Conservation (phyloP, 1,140 invertebrate genomes). For the Drosophila willistoni region DNA sequence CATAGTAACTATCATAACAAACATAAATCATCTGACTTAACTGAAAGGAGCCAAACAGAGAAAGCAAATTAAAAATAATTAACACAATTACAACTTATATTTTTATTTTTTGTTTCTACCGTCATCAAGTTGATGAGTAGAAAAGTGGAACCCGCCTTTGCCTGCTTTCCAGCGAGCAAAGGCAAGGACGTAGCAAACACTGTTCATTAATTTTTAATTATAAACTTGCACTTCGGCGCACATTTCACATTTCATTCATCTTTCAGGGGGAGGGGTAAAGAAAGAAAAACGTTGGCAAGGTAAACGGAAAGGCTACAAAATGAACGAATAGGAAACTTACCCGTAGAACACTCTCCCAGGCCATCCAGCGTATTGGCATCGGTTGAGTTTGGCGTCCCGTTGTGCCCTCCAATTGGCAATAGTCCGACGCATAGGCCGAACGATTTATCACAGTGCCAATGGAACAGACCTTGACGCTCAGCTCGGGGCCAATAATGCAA, state of each 20-base stretch:
- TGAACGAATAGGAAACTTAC: conserved; percentile 84
- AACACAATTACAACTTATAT: conserved; percentile 61
- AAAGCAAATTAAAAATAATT: conserved; percentile 68
- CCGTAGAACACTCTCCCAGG: conserved; percentile 92
- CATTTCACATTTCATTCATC: conserved; percentile 39
- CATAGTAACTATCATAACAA: conserved; percentile 49
- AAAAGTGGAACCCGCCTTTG: neutral
- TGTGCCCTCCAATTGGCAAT: conserved; percentile 87
- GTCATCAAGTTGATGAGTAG: conserved; percentile 52
- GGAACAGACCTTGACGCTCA: conserved; percentile 92
- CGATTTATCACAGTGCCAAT: conserved; percentile 88
- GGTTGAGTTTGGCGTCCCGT: conserved; percentile 83
- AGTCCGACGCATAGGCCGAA: conserved; percentile 88
- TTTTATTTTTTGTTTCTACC: conserved; percentile 28
- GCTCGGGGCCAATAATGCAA: conserved; percentile 91
- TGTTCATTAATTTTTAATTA: conserved; percentile 68
- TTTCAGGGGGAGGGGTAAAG: conserved; percentile 19
- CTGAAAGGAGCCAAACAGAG: conserved; percentile 51
- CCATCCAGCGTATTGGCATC: conserved; percentile 91
- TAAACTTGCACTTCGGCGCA: conserved; percentile 55
- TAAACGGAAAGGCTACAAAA: conserved; percentile 5
- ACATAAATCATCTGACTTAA: conserved; percentile 54
- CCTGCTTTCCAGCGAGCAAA: neutral
- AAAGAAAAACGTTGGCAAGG: conserved; percentile 1
- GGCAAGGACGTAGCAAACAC: conserved; percentile 23